Conservation (phyloP, 2,797 vertebrate genomes). For the Pseudotriccus pelzelni region DNA sequence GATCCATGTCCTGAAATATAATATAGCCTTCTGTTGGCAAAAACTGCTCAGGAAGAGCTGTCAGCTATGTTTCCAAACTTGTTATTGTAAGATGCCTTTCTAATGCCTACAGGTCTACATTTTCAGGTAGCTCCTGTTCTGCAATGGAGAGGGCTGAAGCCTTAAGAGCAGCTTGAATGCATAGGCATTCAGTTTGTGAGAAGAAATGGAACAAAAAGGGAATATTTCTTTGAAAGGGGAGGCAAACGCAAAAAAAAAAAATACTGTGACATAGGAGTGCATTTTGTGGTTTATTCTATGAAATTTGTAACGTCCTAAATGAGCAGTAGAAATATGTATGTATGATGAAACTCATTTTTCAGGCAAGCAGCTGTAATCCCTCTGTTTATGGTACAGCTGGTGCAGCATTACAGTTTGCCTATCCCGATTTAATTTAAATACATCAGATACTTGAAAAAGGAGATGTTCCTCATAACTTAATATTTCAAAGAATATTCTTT, state of each 20-base stretch:
- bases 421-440: not conserved
- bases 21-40: not conserved
- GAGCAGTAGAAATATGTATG: not conserved
- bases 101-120: not conserved
- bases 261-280: not conserved
- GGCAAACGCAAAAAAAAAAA: not conserved
- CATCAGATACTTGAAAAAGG: not conserved
- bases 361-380: not conserved
- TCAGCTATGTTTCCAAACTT: not conserved
- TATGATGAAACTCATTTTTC: not conserved
- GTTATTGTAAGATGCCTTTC: not conserved
- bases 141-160: not conserved
- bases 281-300: not conserved
- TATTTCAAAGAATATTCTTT: not conserved
- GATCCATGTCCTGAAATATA: not conserved
- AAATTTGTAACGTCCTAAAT: not conserved
- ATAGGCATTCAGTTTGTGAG: accelerated
- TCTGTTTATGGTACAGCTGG: not conserved
- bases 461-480: not conserved
- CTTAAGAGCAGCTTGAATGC: not conserved
- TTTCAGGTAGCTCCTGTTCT: not conserved
- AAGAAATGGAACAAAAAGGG: not conserved
- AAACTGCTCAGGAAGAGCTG: not conserved
- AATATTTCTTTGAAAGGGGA: not conserved
- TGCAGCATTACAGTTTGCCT: not conserved